Evolutionary conservation across 2,888 invertebrate species (phyloP).

Genomic region (Meiosimyza decipiens): DNA sequence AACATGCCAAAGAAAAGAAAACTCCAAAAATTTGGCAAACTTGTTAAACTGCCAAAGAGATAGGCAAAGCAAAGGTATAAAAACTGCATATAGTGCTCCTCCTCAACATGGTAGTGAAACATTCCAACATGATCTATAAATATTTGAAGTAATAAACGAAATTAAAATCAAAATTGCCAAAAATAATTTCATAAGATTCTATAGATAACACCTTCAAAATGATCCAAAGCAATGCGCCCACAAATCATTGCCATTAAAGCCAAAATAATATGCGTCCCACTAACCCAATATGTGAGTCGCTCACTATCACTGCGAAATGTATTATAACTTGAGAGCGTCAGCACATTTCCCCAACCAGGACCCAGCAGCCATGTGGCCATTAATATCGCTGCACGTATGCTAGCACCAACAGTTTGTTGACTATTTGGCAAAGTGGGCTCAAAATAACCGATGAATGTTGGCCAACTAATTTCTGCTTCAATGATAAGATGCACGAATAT

Average conservation of each 20-base stretch:
- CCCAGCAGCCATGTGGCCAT: constrained; percentile 78
- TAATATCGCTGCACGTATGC: constrained; percentile 49
- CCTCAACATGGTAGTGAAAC: constrained; percentile 54
- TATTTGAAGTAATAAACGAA: not conserved
- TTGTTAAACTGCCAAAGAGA: constrained; percentile 58
- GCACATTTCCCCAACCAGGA: constrained; percentile 84
- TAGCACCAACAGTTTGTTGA: constrained; percentile 41
- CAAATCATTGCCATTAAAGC: constrained; percentile 54
- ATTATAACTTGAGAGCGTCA: constrained; percentile 87
- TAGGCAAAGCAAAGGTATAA: constrained; percentile 58
- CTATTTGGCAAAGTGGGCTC: constrained; percentile 48
- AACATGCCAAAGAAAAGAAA: constrained; percentile 81
- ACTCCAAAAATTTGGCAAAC: constrained; percentile 72
- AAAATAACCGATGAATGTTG: constrained; percentile 46
- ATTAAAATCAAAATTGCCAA: not conserved
- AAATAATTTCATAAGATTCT: not conserved
- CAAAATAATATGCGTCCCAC: constrained; percentile 55
- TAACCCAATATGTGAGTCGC: constrained; percentile 57
- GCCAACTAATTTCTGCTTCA: constrained; percentile 48
- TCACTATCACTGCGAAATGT: constrained; percentile 78
- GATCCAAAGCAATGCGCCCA: constrained; percentile 60
- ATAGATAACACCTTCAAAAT: constrained; percentile 54
- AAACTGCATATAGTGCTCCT: constrained; percentile 60
- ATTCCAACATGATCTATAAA: constrained; percentile 58
- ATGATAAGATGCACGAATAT: constrained; percentile 55